Percentiles rank a stretch among this genome's conserved stretches.
These are phyloP conservation scores for Pelosia muscerda DNA, from an alignment of 2,888 invertebrate genomes.

Conservation along the genomic window DNA sequence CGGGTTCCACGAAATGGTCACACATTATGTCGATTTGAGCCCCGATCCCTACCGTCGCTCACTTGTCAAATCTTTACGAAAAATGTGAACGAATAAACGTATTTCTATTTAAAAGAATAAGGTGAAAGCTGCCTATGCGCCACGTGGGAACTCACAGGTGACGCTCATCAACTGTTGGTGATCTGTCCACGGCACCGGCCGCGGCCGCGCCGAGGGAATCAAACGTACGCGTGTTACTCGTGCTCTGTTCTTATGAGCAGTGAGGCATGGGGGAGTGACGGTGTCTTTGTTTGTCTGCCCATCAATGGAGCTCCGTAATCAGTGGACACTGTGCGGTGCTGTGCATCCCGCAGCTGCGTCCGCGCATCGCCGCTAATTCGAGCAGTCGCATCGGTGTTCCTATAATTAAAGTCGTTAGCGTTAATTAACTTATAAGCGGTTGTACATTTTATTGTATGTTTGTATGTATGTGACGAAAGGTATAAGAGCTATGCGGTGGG, in stretches of 20 bases:
- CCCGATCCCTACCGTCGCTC: too few species aligned
- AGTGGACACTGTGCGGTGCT: background rate
- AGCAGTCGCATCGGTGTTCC: background rate
- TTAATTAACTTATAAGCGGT: conserved; percentile 23
- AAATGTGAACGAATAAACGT: too few species aligned
- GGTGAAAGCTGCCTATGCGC: too few species aligned
- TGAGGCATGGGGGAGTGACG: background rate
- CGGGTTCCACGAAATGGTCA: too few species aligned
- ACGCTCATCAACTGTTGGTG: background rate
- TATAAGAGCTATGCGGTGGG: background rate
- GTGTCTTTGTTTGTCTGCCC: background rate
- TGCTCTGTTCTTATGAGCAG: background rate
- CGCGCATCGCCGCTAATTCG: background rate
- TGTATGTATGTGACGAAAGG: background rate
- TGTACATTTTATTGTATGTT: background rate
- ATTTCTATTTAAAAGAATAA: too few species aligned
- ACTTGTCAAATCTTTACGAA: too few species aligned
- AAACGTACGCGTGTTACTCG: background rate
- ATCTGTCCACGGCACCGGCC: background rate
- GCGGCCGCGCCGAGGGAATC: background rate
- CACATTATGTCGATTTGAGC: too few species aligned
- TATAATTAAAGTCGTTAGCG: conserved; percentile 27
- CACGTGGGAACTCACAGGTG: background rate
- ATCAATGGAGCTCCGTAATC: background rate
- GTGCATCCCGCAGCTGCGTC: conserved; percentile 33